These are phyloP conservation scores for Ariolimax columbianus DNA, from an alignment of 2,888 invertebrate species.

Conservation along the genomic window DNA sequence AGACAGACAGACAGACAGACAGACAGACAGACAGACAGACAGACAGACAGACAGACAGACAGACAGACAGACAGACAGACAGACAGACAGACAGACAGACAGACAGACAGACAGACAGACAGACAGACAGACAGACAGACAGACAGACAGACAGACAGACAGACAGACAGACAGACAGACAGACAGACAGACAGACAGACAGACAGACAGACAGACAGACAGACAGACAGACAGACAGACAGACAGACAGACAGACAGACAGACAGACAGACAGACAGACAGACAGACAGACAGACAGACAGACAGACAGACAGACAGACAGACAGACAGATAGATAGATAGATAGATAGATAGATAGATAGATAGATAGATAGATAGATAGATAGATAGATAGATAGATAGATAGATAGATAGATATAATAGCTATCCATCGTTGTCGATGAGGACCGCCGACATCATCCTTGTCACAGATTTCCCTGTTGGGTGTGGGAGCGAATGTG, in stretches of 20 bases:
- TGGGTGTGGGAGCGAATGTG: no score
- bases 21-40: constrained; percentile 11
- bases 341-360: constrained; percentile 4
- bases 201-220: constrained; percentile 40
- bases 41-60: neutral
- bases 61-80: constrained; percentile 28
- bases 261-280: constrained; percentile 16
- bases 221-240: constrained; percentile 30
- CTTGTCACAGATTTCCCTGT: no score
- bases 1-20: constrained; percentile 37
- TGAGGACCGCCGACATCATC: no score
- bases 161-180: neutral
- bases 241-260: neutral
- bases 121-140: constrained; percentile 26
- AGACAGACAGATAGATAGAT: constrained; percentile 37
- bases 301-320: constrained; percentile 1
- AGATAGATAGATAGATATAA: no score
- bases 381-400: neutral
- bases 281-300: constrained; percentile 17
- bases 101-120: constrained; percentile 19
- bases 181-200: constrained; percentile 37
- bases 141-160: neutral
- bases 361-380: neutral
- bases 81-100: constrained; percentile 4
- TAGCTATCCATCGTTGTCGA: no score